phyloP scores from a whole-genome alignment of 2,797 vertebrate species.

The Ambastaia sidthimunki region DNA sequence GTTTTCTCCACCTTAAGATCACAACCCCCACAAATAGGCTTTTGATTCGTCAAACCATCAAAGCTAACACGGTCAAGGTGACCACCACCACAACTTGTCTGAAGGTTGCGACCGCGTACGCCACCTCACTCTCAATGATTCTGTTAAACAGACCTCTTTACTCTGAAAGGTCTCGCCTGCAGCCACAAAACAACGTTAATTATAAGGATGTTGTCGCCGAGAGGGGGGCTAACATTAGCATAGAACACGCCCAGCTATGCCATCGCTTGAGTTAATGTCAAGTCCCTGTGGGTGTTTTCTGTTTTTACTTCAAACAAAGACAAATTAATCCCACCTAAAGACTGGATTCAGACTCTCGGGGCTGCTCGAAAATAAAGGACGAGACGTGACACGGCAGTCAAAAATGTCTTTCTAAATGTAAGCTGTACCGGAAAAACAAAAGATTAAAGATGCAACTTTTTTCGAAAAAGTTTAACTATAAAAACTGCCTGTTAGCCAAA shows the following conservation, averaged over 20 bases:
- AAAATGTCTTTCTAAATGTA: no score
- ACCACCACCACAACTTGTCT: constrained; percentile 55
- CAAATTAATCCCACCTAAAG: constrained; percentile 30
- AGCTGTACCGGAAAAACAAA: no score
- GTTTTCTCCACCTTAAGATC: constrained; percentile 10
- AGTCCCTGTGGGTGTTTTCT: constrained; percentile 43
- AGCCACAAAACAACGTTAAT: constrained; percentile 71
- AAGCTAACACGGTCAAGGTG: constrained; percentile 58
- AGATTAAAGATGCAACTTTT: no score
- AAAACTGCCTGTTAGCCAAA: no score
- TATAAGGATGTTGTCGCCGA: constrained; percentile 63
- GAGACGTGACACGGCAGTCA: no score
- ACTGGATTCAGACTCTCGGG: background rate
- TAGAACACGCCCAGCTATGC: constrained; percentile 34
- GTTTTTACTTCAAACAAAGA: constrained; percentile 42
- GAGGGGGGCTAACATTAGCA: constrained; percentile 63
- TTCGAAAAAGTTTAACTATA: no score
- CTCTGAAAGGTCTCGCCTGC: constrained; percentile 65
- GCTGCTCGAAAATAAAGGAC: no score
- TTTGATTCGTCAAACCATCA: constrained; percentile 40
- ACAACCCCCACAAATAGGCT: background rate
- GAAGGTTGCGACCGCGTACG: constrained; percentile 48
- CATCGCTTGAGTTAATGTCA: constrained; percentile 51
- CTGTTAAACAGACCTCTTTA: constrained; percentile 71
- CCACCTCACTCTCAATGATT: constrained; percentile 67